Evolutionary conservation across 1,140 invertebrate genomes (phyloP).

Genomic region (Calliopsis andreniformis): DNA sequence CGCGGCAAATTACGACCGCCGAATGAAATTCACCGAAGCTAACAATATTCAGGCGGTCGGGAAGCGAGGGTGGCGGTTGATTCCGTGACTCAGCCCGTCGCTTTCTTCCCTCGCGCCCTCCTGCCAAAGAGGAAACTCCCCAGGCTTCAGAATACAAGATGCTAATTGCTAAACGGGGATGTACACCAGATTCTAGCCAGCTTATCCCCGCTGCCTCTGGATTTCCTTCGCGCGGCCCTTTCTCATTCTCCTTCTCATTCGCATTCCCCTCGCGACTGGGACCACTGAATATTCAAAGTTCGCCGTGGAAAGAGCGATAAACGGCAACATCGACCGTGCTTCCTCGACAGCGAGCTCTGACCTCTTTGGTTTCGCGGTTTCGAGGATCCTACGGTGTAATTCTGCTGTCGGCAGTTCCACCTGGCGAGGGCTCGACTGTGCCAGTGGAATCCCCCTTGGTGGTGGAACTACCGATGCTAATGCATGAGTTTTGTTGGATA

Average conservation of each 20-base stretch:
- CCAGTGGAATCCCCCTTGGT: too few species aligned
- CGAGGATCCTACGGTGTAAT: background rate
- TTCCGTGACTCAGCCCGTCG: conserved; percentile 45
- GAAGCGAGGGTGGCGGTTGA: background rate
- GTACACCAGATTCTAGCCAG: conserved; percentile 67
- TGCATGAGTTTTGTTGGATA: too few species aligned
- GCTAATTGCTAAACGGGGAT: conserved; percentile 70
- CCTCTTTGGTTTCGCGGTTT: background rate
- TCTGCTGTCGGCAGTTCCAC: background rate
- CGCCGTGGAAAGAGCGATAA: conserved; percentile 59
- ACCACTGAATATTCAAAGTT: conserved; percentile 70
- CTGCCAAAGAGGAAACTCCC: conserved; percentile 52
- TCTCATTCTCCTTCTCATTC: conserved; percentile 23
- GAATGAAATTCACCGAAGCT: conserved; percentile 48
- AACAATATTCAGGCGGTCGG: conserved; percentile 53
- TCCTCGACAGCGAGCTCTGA: background rate
- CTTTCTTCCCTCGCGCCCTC: conserved; percentile 52
- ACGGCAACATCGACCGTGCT: conserved; percentile 47
- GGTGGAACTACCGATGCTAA: too few species aligned
- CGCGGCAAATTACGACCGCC: conserved; percentile 34
- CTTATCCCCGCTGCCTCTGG: conserved; percentile 59
- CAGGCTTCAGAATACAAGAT: conserved; percentile 69
- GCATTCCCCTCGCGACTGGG: conserved; percentile 28
- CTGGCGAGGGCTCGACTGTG: too few species aligned
- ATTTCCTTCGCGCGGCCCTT: conserved; percentile 39